These are phyloP conservation scores for Botia almorhae DNA, from an alignment of 2,797 vertebrate genomes.

Conservation along the genomic window DNA sequence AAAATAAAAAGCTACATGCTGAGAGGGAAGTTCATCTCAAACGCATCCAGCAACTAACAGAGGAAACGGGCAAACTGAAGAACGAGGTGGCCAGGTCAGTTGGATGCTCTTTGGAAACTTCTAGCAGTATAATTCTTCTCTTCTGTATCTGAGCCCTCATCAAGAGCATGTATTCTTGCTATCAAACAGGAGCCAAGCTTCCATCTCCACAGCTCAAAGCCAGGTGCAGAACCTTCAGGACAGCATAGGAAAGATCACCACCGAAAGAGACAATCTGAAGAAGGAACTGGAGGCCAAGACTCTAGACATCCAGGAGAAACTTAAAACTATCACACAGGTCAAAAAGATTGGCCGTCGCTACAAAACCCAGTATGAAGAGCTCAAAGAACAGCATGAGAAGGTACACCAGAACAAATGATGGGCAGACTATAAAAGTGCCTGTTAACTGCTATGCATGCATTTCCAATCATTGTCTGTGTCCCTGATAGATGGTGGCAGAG, in stretches of 20 bases:
- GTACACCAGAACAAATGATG: slow-evolving; percentile 69
- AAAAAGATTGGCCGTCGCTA: slow-evolving; percentile 97
- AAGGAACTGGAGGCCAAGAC: slow-evolving; percentile 84
- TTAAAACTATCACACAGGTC: slow-evolving; percentile 92
- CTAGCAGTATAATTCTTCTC: neutral
- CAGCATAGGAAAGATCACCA: slow-evolving; percentile 79
- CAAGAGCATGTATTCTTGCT: neutral
- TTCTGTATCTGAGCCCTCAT: neutral
- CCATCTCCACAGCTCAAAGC: slow-evolving; percentile 81
- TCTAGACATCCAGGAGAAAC: slow-evolving; percentile 88
- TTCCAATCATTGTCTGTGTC: no score
- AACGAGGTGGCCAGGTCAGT: slow-evolving; percentile 86
- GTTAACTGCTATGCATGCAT: no score
- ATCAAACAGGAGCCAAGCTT: slow-evolving; percentile 78
- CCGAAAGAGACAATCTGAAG: slow-evolving; percentile 85
- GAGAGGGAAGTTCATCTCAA: slow-evolving; percentile 92
- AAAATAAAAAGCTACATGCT: slow-evolving; percentile 89
- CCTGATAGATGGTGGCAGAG: slow-evolving; percentile 81
- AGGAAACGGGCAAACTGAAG: slow-evolving; percentile 88
- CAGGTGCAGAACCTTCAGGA: slow-evolving; percentile 87
- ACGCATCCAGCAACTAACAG: slow-evolving; percentile 91
- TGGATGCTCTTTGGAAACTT: no score
- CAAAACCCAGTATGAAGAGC: slow-evolving; percentile 96
- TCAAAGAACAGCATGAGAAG: slow-evolving; percentile 92
- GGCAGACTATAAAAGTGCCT: neutral